Percentiles rank a stretch among this genome's conserved stretches.
Evolutionary conservation across 2,113 vertebrate genomes (phyloP).

Genomic region (Poeciliopsis prolifica): DNA sequence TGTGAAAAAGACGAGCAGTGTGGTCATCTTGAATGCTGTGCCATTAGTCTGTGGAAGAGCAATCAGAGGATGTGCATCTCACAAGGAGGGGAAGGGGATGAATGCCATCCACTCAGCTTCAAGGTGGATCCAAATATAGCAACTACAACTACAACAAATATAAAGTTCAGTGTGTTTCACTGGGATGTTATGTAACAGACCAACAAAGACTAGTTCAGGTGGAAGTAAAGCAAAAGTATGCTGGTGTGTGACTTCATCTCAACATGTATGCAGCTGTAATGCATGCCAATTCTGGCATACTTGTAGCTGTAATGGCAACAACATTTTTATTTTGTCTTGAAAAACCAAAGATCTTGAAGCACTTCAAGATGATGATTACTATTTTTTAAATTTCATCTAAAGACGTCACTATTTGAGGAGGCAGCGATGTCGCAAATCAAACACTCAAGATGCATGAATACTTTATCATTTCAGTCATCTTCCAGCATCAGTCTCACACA

Average conservation of each 20-base stretch:
- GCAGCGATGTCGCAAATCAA: neutral
- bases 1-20: constrained; percentile 89
- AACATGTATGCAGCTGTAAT: neutral
- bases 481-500: neutral
- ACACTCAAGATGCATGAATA: neutral
- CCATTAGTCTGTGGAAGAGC: constrained; percentile 89
- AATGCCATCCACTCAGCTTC: constrained; percentile 90
- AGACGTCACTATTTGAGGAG: neutral
- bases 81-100: constrained; percentile 85
- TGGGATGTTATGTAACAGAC: neutral
- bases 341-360: no score
- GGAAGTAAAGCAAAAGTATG: no score
- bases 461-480: constrained; percentile 11
- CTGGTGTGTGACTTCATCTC: neutral
- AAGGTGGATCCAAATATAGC: constrained; percentile 79
- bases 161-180: neutral
- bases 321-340: neutral
- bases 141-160: neutral
- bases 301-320: neutral
- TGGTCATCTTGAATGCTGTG: constrained; percentile 86
- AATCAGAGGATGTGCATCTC: constrained; percentile 91
- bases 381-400: no score
- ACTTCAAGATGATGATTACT: no score
- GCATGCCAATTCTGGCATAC: neutral
- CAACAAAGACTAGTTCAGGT: neutral